phyloP scores from a whole-genome alignment of 2,113 vertebrate genomes.

The Ictalurus furcatus region DNA sequence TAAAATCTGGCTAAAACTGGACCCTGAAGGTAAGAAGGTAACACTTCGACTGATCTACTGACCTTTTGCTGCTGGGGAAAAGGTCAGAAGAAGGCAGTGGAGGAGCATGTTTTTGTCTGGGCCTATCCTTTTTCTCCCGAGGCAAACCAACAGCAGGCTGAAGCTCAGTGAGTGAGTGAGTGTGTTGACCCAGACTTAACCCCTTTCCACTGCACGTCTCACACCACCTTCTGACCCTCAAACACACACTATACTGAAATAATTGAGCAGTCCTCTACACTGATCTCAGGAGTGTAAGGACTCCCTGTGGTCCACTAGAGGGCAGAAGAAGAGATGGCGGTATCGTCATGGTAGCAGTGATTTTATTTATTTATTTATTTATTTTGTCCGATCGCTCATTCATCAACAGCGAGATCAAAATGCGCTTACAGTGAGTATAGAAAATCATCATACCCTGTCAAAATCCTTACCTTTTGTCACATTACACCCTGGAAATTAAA shows the following conservation, averaged over 20 bases:
- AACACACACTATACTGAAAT: slow-evolving; percentile 10
- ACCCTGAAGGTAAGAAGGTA: slow-evolving; percentile 3
- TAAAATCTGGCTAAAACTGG: neutral
- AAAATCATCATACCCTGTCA: too few relatives aligned
- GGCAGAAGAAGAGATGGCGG: slow-evolving; percentile 23
- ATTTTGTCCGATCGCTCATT: slow-evolving; percentile 31
- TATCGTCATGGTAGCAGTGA: neutral
- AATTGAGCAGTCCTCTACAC: neutral
- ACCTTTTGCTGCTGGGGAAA: slow-evolving; percentile 35
- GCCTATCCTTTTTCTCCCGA: slow-evolving; percentile 22
- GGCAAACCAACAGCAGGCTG: slow-evolving; percentile 28
- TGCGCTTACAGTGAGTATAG: neutral
- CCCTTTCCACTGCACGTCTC: neutral
- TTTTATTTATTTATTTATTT: neutral
- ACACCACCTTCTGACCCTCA: slow-evolving; percentile 54
- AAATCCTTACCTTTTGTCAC: too few relatives aligned
- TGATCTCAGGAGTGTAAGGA: neutral
- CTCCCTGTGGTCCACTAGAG: slow-evolving; percentile 31
- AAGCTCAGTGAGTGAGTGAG: slow-evolving; percentile 32
- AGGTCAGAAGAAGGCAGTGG: slow-evolving; percentile 21
- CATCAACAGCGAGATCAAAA: slow-evolving; percentile 27
- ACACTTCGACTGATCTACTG: slow-evolving; percentile 7
- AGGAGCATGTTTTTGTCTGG: slow-evolving; percentile 18
- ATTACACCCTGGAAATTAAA: too few relatives aligned
- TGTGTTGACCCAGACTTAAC: slow-evolving; percentile 28